Base-by-base conservation (phyloP, 2,888 invertebrate species). In the Eutolmus rufibarbis region DNA sequence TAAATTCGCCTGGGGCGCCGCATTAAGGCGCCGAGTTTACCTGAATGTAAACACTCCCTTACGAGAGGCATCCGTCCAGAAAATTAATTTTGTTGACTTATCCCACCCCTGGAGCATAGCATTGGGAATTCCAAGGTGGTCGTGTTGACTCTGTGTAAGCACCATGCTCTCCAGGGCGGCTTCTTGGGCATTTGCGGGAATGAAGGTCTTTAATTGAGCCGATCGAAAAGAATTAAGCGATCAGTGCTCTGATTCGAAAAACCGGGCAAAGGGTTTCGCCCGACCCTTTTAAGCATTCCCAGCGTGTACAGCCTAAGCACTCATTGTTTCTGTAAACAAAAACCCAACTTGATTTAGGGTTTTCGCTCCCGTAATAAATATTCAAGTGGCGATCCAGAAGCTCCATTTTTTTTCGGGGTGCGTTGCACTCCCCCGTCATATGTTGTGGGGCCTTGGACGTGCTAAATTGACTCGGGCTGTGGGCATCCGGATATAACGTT, bases 61-160 rank as follows among this genome's bases (percentile, higher is more conserved):
- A 31, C 37, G 57, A 40, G 40, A 82, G 51, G 82, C 57, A 66
- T 57, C 28, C 66, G 57, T 14, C 82, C 57, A 82, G 82, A 82
- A 82, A 82, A 82, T 82, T 82, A 66, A 82, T 82, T 82, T 82
- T 82, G 82, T 82, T 82, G 46, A 57, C 82, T 31, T 82, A 37
- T 28, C 34, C 82, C 57, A 19, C 37, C 40, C 37, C 76, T n/a
- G 76, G 76, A 76, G 76, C 76, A 9, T 14, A 76, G n/a, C 28
- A 19, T n/a, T 37, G 40, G 40, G 76, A 40, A 76, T n/a, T 76
- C 76, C 37, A 34, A 76, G 34, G 19, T n/a, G 37, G 16, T 37
- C 19, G 76, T 76, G 76, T 40, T 76, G 76, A 76, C 34, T 76
- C 19, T 31, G 66, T 66, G 28, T 66, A 19, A 66, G 66, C 51